These are phyloP conservation scores for Anolis sagrei DNA, from an alignment of 2,113 vertebrate species.

Conservation along the genomic window DNA sequence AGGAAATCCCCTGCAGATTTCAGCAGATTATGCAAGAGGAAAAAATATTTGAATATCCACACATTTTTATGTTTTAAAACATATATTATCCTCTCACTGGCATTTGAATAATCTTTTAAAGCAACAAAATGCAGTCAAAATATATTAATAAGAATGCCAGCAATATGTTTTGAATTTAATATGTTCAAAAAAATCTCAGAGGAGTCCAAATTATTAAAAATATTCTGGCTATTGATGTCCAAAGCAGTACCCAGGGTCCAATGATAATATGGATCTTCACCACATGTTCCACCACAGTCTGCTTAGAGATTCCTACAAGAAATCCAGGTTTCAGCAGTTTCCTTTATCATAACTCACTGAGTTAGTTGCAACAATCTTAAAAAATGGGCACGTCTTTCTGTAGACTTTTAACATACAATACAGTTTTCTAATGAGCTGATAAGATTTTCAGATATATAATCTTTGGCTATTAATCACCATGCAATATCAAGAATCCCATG, in stretches of 20 bases:
- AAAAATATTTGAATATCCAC: not conserved
- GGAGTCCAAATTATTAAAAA: not conserved
- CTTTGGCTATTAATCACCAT: not conserved
- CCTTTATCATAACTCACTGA: not conserved
- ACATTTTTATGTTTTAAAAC: not conserved
- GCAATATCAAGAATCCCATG: constrained; percentile 1
- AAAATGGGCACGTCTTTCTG: not conserved
- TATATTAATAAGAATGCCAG: not conserved
- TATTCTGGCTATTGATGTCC: not conserved
- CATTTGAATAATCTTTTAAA: not conserved
- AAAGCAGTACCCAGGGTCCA: not conserved
- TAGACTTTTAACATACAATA: constrained; percentile 6
- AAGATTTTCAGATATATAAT: constrained; percentile 14
- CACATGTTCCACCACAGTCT: too few species aligned
- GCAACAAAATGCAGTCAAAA: not conserved
- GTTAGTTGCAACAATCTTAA: not conserved
- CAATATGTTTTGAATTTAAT: not conserved
- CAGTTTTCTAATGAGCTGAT: not conserved
- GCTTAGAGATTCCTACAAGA: not conserved
- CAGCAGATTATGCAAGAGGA: not conserved
- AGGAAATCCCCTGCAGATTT: not conserved
- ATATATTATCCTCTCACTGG: not conserved
- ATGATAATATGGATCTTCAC: not conserved
- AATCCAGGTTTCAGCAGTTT: not conserved
- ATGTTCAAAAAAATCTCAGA: not conserved